Conservation (phyloP, 2,888 invertebrate species). For the Drosophila flavopinicola region DNA sequence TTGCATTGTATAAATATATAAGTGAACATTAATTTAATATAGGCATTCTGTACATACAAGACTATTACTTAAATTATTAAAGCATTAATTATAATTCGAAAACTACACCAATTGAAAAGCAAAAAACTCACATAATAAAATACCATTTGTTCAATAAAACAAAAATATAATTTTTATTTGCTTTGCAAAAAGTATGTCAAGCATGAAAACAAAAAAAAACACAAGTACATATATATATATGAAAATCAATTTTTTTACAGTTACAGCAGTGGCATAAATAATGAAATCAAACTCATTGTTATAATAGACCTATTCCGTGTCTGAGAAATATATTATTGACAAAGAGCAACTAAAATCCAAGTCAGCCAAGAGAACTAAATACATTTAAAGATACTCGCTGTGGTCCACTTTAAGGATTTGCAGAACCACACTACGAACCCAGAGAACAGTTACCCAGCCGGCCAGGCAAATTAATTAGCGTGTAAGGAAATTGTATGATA, state of each 20-base stretch:
- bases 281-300: slow-evolving; percentile 6
- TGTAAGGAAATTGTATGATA: slow-evolving; percentile 70
- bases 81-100: slow-evolving; percentile 46
- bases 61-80: slow-evolving; percentile 55
- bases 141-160: slow-evolving; percentile 53
- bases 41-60: slow-evolving; percentile 52
- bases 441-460: slow-evolving; percentile 20
- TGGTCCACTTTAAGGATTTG: slow-evolving; percentile 10
- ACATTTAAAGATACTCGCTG: slow-evolving; percentile 21
- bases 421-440: slow-evolving; percentile 5
- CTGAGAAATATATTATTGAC: slow-evolving; percentile 17
- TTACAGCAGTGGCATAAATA: slow-evolving; percentile 30
- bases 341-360: slow-evolving; percentile 37
- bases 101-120: slow-evolving; percentile 23
- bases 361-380: slow-evolving; percentile 45
- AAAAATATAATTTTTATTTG: slow-evolving; percentile 47
- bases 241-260: slow-evolving; percentile 35
- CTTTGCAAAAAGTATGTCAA: slow-evolving; percentile 26
- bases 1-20: slow-evolving; percentile 46
- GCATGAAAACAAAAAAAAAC: slow-evolving; percentile 3
- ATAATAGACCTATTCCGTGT: slow-evolving; percentile 2
- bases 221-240: slow-evolving; percentile 1
- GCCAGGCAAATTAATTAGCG: slow-evolving; percentile 71
- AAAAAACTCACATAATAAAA: slow-evolving; percentile 42
- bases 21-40: slow-evolving; percentile 22